These are phyloP conservation scores for Alaudala cheleensis DNA, from an alignment of 2,113 vertebrate genomes.

Conservation along the genomic window DNA sequence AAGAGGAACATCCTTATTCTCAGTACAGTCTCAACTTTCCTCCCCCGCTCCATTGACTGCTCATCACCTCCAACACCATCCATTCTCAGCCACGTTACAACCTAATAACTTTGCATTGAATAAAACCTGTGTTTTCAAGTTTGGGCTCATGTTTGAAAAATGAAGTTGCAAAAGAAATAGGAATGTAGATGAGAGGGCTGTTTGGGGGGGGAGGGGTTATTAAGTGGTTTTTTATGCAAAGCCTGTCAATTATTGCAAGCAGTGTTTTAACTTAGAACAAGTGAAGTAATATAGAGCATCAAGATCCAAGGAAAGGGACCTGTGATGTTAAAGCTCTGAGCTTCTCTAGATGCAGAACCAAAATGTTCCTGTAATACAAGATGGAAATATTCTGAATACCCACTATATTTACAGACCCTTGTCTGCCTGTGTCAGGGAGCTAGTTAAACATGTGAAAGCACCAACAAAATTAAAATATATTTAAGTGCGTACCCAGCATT, in stretches of 20 bases:
- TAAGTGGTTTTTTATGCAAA: neutral
- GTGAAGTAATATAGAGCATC: neutral
- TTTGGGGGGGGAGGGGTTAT: fast-evolving
- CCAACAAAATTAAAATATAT: constrained; percentile 23
- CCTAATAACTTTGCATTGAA: neutral
- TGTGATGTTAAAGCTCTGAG: neutral
- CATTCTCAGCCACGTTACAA: neutral
- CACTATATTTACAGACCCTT: neutral
- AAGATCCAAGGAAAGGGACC: neutral
- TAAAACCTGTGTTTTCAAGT: neutral
- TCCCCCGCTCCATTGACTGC: fast-evolving
- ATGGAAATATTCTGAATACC: neutral
- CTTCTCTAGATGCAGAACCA: neutral
- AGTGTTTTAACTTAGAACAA: neutral
- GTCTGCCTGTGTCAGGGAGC: neutral
- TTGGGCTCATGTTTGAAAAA: neutral
- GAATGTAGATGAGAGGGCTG: neutral
- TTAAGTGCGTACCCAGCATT: neutral
- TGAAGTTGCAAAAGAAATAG: neutral
- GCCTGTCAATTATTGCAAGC: neutral
- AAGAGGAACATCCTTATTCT: neutral
- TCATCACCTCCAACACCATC: neutral
- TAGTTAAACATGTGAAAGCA: constrained; percentile 26
- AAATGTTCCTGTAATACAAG: neutral
- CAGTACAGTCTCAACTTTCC: neutral